phyloP scores from a whole-genome alignment of 2,888 invertebrate species.

The Listrodromus nycthemerus region DNA sequence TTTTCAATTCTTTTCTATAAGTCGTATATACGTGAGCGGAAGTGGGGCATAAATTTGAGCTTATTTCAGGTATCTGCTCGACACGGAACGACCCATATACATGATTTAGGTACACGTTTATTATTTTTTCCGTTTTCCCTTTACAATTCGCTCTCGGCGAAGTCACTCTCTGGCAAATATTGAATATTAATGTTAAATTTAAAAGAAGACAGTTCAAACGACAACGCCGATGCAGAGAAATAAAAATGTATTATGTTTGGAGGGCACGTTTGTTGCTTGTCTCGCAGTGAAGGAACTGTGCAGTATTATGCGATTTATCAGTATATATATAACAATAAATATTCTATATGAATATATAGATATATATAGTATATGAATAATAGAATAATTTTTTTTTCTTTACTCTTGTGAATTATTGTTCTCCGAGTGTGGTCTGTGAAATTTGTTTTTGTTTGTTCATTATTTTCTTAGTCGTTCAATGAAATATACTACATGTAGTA shows the following conservation, averaged over 20 bases:
- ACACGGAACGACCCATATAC: slow-evolving; percentile 48
- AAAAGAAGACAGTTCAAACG: slow-evolving; percentile 21
- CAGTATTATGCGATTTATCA: slow-evolving; percentile 63
- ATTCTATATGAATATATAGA: slow-evolving; percentile 46
- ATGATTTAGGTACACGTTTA: slow-evolving; percentile 60
- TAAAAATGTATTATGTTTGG: slow-evolving; percentile 56
- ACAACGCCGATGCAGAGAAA: slow-evolving; percentile 40
- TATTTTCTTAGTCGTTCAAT: slow-evolving; percentile 28
- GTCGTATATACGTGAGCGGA: not conserved
- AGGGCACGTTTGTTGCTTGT: slow-evolving; percentile 68
- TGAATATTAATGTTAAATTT: slow-evolving; percentile 32
- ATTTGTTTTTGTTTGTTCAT: slow-evolving; percentile 41
- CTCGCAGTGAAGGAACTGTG: slow-evolving; percentile 72
- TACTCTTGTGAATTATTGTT: slow-evolving; percentile 61
- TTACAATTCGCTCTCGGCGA: slow-evolving; percentile 21
- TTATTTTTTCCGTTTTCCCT: slow-evolving; percentile 19
- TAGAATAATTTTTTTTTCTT: slow-evolving; percentile 39
- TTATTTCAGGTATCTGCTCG: slow-evolving; percentile 44
- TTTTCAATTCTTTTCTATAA: not conserved
- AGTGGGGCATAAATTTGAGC: not conserved
- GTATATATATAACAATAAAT: slow-evolving; percentile 50
- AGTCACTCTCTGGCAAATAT: slow-evolving; percentile 48
- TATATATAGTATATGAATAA: slow-evolving; percentile 53
- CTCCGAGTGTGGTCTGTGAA: slow-evolving; percentile 59
- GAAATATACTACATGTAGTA: slow-evolving; percentile 20